Evolutionary conservation across 2,113 vertebrate genomes (phyloP).

Genomic region (Xenotilapia longispinis): DNA sequence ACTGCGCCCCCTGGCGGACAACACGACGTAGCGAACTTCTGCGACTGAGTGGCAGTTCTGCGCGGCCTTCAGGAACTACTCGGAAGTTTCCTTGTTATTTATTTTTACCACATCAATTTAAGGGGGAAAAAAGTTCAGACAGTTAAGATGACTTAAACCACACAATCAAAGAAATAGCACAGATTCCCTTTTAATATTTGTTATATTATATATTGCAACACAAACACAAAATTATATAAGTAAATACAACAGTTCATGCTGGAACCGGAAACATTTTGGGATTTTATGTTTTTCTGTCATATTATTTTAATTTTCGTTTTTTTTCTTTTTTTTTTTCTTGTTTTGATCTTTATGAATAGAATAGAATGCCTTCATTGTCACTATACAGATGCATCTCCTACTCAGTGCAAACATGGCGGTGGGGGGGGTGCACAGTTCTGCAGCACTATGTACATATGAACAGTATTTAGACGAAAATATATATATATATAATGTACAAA

Average conservation of each 20-base stretch:
- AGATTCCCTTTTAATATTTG: background rate
- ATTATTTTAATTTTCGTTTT: background rate
- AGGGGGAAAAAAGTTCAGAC: background rate
- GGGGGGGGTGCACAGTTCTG: background rate
- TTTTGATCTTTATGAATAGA: background rate
- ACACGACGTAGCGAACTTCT: background rate
- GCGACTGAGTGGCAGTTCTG: background rate
- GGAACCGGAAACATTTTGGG: background rate
- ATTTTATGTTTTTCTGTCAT: background rate
- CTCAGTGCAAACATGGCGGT: background rate
- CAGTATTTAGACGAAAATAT: background rate
- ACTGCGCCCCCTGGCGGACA: constrained; percentile 60
- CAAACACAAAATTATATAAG: background rate
- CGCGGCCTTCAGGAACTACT: constrained; percentile 26
- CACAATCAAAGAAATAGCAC: background rate
- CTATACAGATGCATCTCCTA: background rate
- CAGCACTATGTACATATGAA: background rate
- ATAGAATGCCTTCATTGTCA: background rate
- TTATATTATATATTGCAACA: background rate
- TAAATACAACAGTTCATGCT: background rate
- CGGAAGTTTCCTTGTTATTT: background rate
- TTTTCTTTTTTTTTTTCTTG: fast-evolving
- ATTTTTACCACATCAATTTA: background rate
- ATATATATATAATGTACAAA: background rate
- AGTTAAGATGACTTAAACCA: background rate